Percentiles rank a stretch among this genome's conserved stretches.
Conservation (phyloP, 2,797 vertebrate genomes). For the Setipinna tenuifilis region DNA sequence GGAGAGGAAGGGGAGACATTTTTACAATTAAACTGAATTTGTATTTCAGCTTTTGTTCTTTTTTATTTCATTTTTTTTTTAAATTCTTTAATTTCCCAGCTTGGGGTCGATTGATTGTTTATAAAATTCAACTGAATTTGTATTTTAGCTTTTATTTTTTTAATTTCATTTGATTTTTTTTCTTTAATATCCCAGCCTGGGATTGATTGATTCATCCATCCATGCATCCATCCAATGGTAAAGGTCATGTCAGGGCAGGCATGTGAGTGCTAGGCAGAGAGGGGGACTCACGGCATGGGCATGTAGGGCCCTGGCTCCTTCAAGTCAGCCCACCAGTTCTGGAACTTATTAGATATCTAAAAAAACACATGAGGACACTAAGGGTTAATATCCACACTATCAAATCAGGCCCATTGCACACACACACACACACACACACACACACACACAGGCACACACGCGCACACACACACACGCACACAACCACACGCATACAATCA, state of each 20-base stretch:
- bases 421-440: not conserved
- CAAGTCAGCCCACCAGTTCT: conserved; percentile 74
- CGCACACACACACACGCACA: not conserved
- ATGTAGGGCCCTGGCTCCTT: conserved; percentile 45
- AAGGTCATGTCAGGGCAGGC: too few relatives aligned
- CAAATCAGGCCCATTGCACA: too few relatives aligned
- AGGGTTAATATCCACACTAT: not conserved
- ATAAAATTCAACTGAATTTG: too few relatives aligned
- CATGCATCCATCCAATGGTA: too few relatives aligned
- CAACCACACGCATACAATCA: too few relatives aligned
- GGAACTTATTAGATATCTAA: conserved; percentile 51
- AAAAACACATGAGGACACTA: conserved; percentile 37
- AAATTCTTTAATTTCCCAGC: too few relatives aligned
- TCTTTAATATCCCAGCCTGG: too few relatives aligned
- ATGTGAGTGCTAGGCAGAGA: not conserved
- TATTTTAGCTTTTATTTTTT: too few relatives aligned
- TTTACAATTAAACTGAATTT: not conserved
- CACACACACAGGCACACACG: too few relatives aligned
- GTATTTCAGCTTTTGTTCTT: not conserved
- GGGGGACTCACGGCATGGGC: conserved; percentile 63
- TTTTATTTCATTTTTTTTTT: not conserved
- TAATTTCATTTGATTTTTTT: too few relatives aligned
- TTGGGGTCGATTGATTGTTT: too few relatives aligned
- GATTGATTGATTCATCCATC: too few relatives aligned
- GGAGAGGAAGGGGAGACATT: conserved; percentile 8